Percentiles rank a stretch among this genome's conserved stretches.
Conservation (phyloP, 2,888 invertebrate genomes). For the Drosophila pseudotakahashii region DNA sequence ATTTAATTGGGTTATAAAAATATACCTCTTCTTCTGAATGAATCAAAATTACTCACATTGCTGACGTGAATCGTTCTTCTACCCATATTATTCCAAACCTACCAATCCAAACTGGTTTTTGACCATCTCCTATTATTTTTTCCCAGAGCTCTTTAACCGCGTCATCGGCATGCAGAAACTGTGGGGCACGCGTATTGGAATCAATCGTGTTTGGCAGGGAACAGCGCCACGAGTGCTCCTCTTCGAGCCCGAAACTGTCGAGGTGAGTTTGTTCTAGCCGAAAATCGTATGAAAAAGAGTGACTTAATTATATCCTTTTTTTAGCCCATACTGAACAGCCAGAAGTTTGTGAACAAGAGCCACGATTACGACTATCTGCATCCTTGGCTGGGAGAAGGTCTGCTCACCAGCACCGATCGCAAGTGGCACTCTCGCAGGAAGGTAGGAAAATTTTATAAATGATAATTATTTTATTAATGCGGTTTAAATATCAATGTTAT, state of each 20-base stretch:
- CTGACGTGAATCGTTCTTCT: constrained; percentile 59
- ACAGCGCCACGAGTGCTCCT: constrained; percentile 85
- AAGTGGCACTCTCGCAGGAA: constrained; percentile 88
- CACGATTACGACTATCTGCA: constrained; percentile 86
- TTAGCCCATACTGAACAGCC: constrained; percentile 86
- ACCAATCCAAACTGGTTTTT: constrained; percentile 46
- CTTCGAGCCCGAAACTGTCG: constrained; percentile 85
- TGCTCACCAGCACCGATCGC: constrained; percentile 85
- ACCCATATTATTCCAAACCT: constrained; percentile 40
- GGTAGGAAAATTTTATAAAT: constrained; percentile 48
- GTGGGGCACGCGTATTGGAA: constrained; percentile 85
- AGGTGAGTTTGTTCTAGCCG: constrained; percentile 74
- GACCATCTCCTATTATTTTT: constrained; percentile 31
- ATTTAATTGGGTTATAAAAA: background rate
- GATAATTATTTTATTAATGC: background rate
- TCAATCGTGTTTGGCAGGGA: constrained; percentile 85
- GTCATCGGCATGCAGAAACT: constrained; percentile 85
- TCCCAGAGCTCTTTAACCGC: constrained; percentile 85
- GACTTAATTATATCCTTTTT: background rate
- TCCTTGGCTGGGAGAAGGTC: constrained; percentile 87
- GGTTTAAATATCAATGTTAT: too few relatives aligned
- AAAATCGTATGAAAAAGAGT: background rate
- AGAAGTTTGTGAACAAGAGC: constrained; percentile 87
- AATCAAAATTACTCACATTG: constrained; percentile 6
- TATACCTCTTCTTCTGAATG: background rate